Conservation (phyloP, 2,888 invertebrate genomes). For the Hypomecis atomaria region DNA sequence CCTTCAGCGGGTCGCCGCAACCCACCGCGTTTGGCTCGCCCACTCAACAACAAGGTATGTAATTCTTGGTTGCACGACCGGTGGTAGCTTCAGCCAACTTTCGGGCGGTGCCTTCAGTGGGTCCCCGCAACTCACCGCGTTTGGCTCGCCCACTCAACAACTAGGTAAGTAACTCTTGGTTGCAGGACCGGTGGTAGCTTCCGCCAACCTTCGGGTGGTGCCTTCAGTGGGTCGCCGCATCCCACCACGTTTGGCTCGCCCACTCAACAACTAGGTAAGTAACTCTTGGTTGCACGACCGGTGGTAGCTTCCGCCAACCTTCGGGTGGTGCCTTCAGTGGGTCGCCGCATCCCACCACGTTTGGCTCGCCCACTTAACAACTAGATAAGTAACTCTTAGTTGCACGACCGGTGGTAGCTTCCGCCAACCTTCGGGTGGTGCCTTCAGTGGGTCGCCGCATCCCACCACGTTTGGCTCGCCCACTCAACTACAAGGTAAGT, state of each 20-base stretch:
- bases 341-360: slow-evolving; percentile 56
- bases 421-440: slow-evolving; percentile 61
- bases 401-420: slow-evolving; percentile 67
- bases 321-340: slow-evolving; percentile 63
- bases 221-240: slow-evolving; percentile 64
- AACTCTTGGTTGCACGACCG: slow-evolving; percentile 66
- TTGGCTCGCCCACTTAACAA: slow-evolving; percentile 65
- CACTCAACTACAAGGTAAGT: slow-evolving; percentile 34
- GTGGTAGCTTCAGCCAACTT: slow-evolving; percentile 71
- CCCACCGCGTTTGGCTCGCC: slow-evolving; percentile 66
- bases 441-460: slow-evolving; percentile 64
- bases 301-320: slow-evolving; percentile 72
- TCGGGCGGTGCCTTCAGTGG: slow-evolving; percentile 63
- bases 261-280: too few species aligned
- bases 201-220: slow-evolving; percentile 61
- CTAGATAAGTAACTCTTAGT: too few species aligned
- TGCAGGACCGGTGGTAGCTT: slow-evolving; percentile 67
- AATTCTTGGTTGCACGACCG: slow-evolving; percentile 66
- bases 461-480: slow-evolving; percentile 66
- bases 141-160: slow-evolving; percentile 65
- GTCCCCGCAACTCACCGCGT: slow-evolving; percentile 56
- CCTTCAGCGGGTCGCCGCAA: slow-evolving; percentile 64
- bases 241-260: slow-evolving; percentile 66
- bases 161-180: slow-evolving; percentile 73
- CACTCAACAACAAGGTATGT: slow-evolving; percentile 56